A percentile compares a stretch with the other conserved stretches of the same genome.
Evolutionary conservation across 35 echinoderm and acorn worm species (phyloP).

Genomic region (Amphiura filiformis): DNA sequence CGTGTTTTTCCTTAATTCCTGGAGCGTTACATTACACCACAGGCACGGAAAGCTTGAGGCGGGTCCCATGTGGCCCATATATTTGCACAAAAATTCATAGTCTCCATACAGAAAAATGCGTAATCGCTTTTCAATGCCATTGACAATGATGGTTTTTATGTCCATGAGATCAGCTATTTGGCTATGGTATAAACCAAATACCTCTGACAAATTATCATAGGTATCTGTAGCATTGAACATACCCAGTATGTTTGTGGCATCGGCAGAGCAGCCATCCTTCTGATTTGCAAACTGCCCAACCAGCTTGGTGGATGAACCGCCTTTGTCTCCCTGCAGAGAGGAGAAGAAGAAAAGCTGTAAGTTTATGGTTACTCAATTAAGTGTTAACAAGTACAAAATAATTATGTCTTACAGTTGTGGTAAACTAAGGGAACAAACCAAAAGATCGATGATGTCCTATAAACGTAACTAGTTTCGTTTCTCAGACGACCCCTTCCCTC

Average conservation of each 20-base stretch:
- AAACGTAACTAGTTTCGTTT: too few species aligned
- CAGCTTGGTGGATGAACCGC: not conserved
- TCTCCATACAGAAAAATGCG: not conserved
- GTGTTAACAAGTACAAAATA: too few species aligned
- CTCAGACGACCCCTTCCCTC: too few species aligned
- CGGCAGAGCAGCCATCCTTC: not conserved
- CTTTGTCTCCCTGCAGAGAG: not conserved
- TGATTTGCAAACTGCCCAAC: not conserved
- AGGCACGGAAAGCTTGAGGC: not conserved
- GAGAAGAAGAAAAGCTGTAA: not conserved
- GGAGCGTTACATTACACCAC: not conserved
- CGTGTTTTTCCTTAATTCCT: not conserved
- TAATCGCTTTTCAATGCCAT: not conserved
- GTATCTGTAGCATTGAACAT: not conserved
- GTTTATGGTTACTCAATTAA: not conserved
- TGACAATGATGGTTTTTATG: not conserved
- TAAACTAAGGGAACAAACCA: too few species aligned
- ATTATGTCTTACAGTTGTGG: too few species aligned
- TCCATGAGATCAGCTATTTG: not conserved
- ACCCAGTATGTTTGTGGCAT: not conserved
- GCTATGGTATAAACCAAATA: not conserved
- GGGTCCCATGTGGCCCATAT: not conserved
- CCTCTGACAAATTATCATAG: not conserved
- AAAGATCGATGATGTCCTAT: too few species aligned
- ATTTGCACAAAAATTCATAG: not conserved